Evolutionary conservation across 2,888 invertebrate species (phyloP).

Genomic region (Drosophila tanythrix): DNA sequence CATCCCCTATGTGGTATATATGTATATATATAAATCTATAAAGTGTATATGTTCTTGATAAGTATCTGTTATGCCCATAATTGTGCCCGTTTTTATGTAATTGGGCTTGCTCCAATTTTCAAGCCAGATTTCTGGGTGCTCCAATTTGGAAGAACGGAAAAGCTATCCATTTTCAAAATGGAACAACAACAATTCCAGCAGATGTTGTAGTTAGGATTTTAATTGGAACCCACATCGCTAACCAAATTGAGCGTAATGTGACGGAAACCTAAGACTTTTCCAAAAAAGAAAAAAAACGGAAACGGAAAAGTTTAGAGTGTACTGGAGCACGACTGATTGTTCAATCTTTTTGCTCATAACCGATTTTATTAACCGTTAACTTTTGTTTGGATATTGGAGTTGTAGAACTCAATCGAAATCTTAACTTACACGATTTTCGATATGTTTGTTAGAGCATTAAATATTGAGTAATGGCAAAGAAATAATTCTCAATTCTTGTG

Average conservation of each 20-base stretch:
- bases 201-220: neutral
- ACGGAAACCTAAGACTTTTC: no score
- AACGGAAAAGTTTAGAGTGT: neutral
- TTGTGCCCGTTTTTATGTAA: neutral
- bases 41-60: no score
- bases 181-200: neutral
- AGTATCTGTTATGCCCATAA: neutral
- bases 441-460: slow-evolving; percentile 5
- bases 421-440: neutral
- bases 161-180: neutral
- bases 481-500: slow-evolving; percentile 1
- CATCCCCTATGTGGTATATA: neutral
- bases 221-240: neutral
- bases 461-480: neutral
- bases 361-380: neutral
- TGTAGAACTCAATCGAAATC: neutral
- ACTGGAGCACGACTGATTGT: neutral
- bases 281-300: no score
- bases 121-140: neutral
- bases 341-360: neutral
- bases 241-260: neutral
- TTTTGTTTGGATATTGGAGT: neutral
- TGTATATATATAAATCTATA: neutral
- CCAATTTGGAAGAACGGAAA: neutral
- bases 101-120: neutral